Evolutionary conservation across 2,888 invertebrate genomes (phyloP), one percentile per base, ranked within the genome.

Genomic region (Octonoba sinensis): DNA sequence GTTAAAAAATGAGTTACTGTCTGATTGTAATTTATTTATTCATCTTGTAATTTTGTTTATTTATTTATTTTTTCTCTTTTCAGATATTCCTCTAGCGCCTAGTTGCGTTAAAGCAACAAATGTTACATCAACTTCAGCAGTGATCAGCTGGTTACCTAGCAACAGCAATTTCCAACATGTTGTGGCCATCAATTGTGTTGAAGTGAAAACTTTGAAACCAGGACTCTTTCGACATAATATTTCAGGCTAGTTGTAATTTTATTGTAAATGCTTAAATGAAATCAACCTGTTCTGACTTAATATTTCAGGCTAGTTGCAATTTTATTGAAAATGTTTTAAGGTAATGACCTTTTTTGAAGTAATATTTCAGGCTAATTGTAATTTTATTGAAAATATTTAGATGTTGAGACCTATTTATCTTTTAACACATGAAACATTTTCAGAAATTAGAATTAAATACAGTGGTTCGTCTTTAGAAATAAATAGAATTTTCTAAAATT

Each of bases 91-190:
- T 76, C 92, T 97, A 89, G 96, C 97, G 64, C 98, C 99, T 59
- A 96, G 96, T 79, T 95, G 96, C 86, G 96, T 99, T 27, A 93
- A 95, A 87, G 97, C 97, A 75, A 93, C 94, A 86, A 94, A 96
- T 87, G 95, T 99, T 86, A 97, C 98, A 75, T 89, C 90, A 87
- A 96, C 96, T 73, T 96, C 97, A 86, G 97, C 97, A 36, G 93
- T 96, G 72, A 96, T 99, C 88, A 95, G 95, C 84, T 99, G 99
- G 98, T 91, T 98, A 88, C 99, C 99, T 74, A 96, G 97, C 87
- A 98, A 99, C 90, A 96, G 96, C 85, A 98, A 98, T 90, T 97
- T 97, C 89, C 97, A 98, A 88, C 99, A 99, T 89, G 95, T 97
- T 84, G 96, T 99, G 85, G 96, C 96, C 89, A 96, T 99, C 85